Conservation (phyloP, 2,888 invertebrate species). For the Nebria salina region DNA sequence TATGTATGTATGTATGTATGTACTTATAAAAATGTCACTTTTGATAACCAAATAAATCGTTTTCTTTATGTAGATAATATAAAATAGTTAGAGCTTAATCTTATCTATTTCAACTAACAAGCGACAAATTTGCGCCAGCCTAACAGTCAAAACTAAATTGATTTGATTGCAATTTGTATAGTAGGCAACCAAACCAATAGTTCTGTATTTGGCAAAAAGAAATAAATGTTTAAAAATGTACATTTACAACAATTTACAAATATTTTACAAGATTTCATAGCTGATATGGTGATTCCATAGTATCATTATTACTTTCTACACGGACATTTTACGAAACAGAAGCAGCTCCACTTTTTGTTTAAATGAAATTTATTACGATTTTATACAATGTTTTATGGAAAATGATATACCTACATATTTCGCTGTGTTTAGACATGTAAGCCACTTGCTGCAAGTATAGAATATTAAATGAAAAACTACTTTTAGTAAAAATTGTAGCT, state of each 20-base stretch:
- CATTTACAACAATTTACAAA: slow-evolving; percentile 18
- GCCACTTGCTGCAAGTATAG: not conserved
- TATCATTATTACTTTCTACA: slow-evolving; percentile 42
- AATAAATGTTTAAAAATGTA: not conserved
- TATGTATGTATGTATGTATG: too few species aligned
- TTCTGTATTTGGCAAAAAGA: not conserved
- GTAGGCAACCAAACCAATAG: not conserved
- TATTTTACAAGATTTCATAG: slow-evolving; percentile 42
- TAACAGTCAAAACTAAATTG: too few species aligned
- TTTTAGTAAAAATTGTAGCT: not conserved
- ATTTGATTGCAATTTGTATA: too few species aligned
- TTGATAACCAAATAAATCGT: not conserved
- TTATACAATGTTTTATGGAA: not conserved
- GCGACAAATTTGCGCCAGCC: too few species aligned
- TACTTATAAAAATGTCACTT: not conserved
- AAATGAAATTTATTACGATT: not conserved
- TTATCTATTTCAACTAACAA: not conserved
- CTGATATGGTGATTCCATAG: slow-evolving; percentile 49
- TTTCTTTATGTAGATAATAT: not conserved
- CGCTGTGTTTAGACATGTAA: not conserved
- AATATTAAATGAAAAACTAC: not conserved
- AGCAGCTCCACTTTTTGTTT: not conserved
- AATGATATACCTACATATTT: not conserved
- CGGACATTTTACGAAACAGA: slow-evolving; percentile 14
- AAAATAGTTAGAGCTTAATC: not conserved